These are phyloP conservation scores for Conus canariensis DNA, from an alignment of 2,888 invertebrate species.

Conservation along the genomic window DNA sequence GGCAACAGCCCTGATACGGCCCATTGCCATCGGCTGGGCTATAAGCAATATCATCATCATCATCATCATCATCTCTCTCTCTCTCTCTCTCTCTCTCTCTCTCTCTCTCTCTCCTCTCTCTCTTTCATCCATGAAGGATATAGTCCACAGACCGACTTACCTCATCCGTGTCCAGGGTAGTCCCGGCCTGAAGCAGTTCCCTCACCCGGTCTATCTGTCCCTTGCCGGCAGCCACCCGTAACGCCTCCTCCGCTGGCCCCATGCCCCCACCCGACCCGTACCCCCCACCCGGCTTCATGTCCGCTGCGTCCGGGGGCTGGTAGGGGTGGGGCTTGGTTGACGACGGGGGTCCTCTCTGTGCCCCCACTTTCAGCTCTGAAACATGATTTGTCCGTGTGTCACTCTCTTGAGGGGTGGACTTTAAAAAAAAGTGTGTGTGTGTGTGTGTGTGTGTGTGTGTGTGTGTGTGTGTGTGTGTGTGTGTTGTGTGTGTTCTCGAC, in stretches of 20 bases:
- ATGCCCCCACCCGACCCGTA: not conserved
- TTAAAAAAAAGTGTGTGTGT: too few relatives aligned
- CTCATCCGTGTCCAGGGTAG: not conserved
- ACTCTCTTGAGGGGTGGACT: not conserved
- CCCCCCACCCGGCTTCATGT: not conserved
- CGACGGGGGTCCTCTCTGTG: not conserved
- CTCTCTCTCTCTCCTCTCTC: not conserved
- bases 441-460: too few relatives aligned
- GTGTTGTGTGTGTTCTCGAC: too few relatives aligned
- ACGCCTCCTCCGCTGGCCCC: not conserved
- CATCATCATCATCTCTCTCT: not conserved
- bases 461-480: too few relatives aligned
- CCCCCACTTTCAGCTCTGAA: not conserved
- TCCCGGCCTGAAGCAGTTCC: slow-evolving; percentile 4
- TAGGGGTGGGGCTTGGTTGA: not conserved
- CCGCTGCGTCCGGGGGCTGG: not conserved
- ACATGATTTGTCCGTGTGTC: not conserved
- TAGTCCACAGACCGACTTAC: not conserved
- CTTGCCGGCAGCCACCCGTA: slow-evolving; percentile 7
- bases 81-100: not conserved
- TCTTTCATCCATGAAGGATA: not conserved
- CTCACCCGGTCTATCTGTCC: not conserved
- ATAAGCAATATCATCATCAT: not conserved
- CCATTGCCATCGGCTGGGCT: too few relatives aligned
- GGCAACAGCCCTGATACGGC: too few relatives aligned